phyloP scores from a whole-genome alignment of 2,797 vertebrate species.

The Merluccius polli region DNA sequence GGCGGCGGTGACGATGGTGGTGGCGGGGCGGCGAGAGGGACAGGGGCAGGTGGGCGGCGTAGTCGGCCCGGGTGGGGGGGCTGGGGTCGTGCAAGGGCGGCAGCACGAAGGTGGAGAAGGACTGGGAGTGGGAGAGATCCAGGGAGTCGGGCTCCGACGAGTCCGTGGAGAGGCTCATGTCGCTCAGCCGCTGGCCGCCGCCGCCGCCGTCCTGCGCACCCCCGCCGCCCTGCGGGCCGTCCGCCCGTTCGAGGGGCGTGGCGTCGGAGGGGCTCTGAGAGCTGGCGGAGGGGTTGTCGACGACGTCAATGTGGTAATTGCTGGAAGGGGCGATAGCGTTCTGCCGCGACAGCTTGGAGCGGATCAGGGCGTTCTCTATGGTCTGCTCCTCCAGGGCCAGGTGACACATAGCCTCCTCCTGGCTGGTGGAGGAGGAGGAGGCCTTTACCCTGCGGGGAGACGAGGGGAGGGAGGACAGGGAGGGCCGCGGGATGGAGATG shows the following conservation, averaged over 20 bases:
- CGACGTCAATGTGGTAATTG: not conserved
- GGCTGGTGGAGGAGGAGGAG: slow-evolving; percentile 37
- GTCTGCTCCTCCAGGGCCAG: slow-evolving; percentile 60
- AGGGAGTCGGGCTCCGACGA: slow-evolving; percentile 84
- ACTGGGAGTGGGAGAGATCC: slow-evolving; percentile 78
- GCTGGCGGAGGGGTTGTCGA: slow-evolving; percentile 18
- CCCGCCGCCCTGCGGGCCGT: not conserved
- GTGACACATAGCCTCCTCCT: slow-evolving; percentile 58
- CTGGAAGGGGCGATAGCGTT: slow-evolving; percentile 17
- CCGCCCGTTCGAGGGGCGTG: slow-evolving; percentile 2
- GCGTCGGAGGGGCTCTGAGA: slow-evolving; percentile 11
- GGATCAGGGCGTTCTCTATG: slow-evolving; percentile 58
- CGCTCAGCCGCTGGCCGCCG: slow-evolving; percentile 79
- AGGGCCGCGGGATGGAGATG: slow-evolving; percentile 74
- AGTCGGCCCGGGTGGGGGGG: slow-evolving; percentile 63
- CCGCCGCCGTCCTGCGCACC: slow-evolving; percentile 53
- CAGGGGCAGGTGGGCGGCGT: slow-evolving; percentile 67
- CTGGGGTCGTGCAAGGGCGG: slow-evolving; percentile 58
- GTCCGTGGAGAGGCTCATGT: slow-evolving; percentile 90
- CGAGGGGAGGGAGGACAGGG: slow-evolving; percentile 43
- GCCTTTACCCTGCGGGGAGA: slow-evolving; percentile 59
- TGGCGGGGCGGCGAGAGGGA: slow-evolving; percentile 51
- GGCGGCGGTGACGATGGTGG: not conserved
- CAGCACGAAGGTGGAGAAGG: slow-evolving; percentile 47
- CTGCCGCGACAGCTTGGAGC: slow-evolving; percentile 37